These are phyloP conservation scores for Ascaphus truei DNA, from an alignment of 2,113 vertebrate species.

Conservation along the genomic window DNA sequence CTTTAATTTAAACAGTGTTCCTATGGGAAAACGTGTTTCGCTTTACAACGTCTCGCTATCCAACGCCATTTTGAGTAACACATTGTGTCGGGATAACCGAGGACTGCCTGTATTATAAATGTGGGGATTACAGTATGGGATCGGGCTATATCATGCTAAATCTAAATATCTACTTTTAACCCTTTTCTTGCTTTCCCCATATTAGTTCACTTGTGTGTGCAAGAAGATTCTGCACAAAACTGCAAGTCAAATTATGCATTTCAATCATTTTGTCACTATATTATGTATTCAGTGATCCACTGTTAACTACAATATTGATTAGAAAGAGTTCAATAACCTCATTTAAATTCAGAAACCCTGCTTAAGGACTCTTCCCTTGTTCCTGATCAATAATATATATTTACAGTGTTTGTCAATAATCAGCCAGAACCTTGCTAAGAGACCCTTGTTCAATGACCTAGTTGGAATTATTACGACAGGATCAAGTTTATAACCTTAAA, in stretches of 20 bases:
- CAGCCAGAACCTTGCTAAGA: conserved; percentile 19
- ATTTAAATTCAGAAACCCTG: conserved; percentile 32
- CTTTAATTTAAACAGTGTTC: no score
- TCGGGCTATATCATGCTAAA: no score
- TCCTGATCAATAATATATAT: conserved; percentile 30
- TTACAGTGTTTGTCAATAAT: conserved; percentile 34
- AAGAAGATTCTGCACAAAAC: neutral
- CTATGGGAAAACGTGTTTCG: no score
- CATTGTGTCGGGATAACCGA: no score
- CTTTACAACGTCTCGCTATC: no score
- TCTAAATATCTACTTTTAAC: no score
- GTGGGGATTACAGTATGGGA: no score
- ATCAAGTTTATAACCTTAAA: conserved; percentile 23
- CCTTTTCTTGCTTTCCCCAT: no score
- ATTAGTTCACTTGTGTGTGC: no score
- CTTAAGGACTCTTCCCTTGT: conserved; percentile 28
- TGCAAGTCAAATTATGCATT: conserved; percentile 14
- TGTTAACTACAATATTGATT: conserved; percentile 36
- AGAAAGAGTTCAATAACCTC: conserved; percentile 25
- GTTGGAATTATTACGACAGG: conserved; percentile 10
- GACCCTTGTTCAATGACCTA: conserved; percentile 11
- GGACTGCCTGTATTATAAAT: no score
- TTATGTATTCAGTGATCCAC: conserved; percentile 33
- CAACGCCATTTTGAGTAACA: no score
- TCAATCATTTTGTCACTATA: conserved; percentile 26